Base-by-base conservation (phyloP, 2,113 vertebrate species). In the Chelonoidis abingdonii region DNA sequence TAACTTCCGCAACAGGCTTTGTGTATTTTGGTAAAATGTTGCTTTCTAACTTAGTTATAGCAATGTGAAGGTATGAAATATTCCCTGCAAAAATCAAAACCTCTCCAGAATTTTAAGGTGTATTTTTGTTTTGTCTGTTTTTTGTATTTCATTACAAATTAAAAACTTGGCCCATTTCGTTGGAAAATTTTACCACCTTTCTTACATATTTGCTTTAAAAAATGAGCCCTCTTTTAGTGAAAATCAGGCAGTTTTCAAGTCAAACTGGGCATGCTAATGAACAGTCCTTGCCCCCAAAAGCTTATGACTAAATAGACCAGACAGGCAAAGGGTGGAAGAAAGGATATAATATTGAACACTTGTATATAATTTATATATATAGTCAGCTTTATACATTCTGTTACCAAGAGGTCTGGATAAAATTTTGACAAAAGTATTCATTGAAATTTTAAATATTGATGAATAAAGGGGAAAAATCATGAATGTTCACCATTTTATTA, bases 361-460 rank as follows among this genome's bases (percentile, higher is more conserved):
- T 83, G 29, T 12, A 57, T 21, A 47, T 2, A 31, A 21, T 69
- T 65, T 86, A 44, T 17, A 4, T 31, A 25, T 44, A 50, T 29
- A 50, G 50, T 35, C 78, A 1, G 21, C 1, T 2, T 22, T 29
- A 27, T 35, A 38, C 56, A 25, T n/a, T 84, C 72, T 21, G 52
- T 5, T 54, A 27, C 16, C 78, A 31, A 25, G 44, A 6, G 53
- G 49, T 38, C 5, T 12, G 0, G 13, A 3, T 2, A 6, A 53
- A 27, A 0, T 0, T 38, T 31, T 54, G 38, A 52, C 38, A 0
- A 22, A 25, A 11, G 22, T 1, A 50, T 16, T 83, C 10, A 4
- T 24, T 0, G 5, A 8, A 11, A 53, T 19, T 29, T 1, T 44
- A 27, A 25, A 49, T 31, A 52, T 41, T 56, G 53, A 72, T 1